Evolutionary conservation across 2,888 invertebrate genomes (phyloP), one percentile per base, ranked within the genome.

Genomic region (Epiblema foenella): DNA sequence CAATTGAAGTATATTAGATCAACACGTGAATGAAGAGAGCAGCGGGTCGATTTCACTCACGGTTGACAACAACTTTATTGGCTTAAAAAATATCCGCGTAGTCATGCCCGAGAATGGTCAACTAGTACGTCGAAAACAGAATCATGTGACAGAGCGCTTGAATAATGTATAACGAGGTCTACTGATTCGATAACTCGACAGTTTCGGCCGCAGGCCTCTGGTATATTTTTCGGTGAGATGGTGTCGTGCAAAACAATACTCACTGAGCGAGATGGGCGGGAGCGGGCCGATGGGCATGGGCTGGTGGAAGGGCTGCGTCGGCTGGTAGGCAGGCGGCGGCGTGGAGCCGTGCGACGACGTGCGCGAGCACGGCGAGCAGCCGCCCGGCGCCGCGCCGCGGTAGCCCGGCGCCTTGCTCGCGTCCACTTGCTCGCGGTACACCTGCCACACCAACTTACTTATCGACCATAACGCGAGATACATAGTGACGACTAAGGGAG

Each of bases 351-450:
- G 93, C 78, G 91, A 91, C 29, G 90, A 91, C 37, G 92, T 88
- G 80, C 91, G 90, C 78, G 92, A 94, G 91, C 91, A 91, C 0
- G 97, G 97, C 9, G 97, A 97, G 85, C 96, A 96, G 75, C 96
- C 95, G 56, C 96, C 71, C 80, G 49, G 96, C 96, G 75, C 97
- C 81, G 95, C 96, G 66, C 97, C 97, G 81, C 98, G 95, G 88
- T 98, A 98, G 0, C 98, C 98, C 0, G 98, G 98, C 72, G 98
- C 98, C 89, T 98, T 98, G 58, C 97, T 96, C 5, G 96, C 97
- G 90, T 98, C 98, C 74, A 96, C 97, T 93, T 96, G 91, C 24
- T 70, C 70, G 54, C 70, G 70, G 70, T 70, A 70, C 52, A 66
- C 15, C 70, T 70, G 63, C 63, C 11, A 20, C 24, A 37, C n/a